A percentile compares a stretch with the other conserved stretches of the same genome.
These are phyloP conservation scores for Trichogramma dendrolimi DNA, from an alignment of 2,888 invertebrate species.

Conservation along the genomic window DNA sequence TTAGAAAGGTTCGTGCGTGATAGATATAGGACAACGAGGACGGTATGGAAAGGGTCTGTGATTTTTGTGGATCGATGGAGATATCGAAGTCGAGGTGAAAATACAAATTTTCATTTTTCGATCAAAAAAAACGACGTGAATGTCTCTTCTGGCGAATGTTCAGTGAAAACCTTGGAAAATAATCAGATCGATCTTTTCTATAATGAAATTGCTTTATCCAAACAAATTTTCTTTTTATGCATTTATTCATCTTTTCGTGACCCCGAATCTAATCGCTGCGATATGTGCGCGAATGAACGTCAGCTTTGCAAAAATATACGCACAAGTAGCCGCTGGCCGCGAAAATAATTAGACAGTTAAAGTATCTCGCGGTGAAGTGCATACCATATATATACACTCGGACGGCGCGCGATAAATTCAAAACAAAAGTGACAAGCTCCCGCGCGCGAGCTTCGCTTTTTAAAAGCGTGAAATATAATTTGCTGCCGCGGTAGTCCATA, in stretches of 20 bases:
- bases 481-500: not conserved
- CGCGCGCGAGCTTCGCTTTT: not conserved
- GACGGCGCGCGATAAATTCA: not conserved
- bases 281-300: constrained; percentile 2
- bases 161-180: too few species aligned
- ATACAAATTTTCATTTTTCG: too few species aligned
- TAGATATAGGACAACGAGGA: too few species aligned
- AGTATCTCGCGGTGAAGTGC: not conserved
- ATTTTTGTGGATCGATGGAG: too few species aligned
- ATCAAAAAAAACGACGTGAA: too few species aligned
- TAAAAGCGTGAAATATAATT: not conserved
- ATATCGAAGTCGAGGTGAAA: too few species aligned
- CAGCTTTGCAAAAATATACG: constrained; percentile 13
- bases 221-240: not conserved
- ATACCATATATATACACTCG: not conserved
- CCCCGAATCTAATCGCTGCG: constrained; percentile 1
- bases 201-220: not conserved
- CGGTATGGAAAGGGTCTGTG: too few species aligned
- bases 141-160: too few species aligned
- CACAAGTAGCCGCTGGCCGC: constrained; percentile 1
- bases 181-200: too few species aligned
- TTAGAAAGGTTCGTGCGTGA: too few species aligned
- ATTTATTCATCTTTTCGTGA: constrained; percentile 27
- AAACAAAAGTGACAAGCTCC: constrained; percentile 14
- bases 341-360: constrained; percentile 22